Percentiles rank a stretch among this genome's conserved stretches.
These are phyloP conservation scores for Brachyopa scutellaris DNA, from an alignment of 2,888 invertebrate species.

Conservation along the genomic window DNA sequence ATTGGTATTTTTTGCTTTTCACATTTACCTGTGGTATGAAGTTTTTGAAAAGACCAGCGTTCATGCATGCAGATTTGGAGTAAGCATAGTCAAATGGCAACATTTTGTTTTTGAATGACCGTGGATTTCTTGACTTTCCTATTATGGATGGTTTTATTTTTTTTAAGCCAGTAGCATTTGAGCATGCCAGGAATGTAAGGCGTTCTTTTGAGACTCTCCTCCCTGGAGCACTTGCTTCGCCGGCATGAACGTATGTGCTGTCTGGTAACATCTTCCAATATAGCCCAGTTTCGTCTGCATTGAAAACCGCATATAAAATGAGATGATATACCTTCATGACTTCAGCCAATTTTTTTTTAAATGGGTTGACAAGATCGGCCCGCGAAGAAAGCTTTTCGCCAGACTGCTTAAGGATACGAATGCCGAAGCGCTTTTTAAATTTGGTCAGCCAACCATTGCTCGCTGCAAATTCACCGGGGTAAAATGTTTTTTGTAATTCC, in stretches of 20 bases:
- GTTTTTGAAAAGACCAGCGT: neutral
- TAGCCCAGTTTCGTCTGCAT: slow-evolving; percentile 2
- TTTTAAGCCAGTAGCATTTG: slow-evolving; percentile 8
- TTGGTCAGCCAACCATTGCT: slow-evolving; percentile 12
- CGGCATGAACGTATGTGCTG: slow-evolving; percentile 11
- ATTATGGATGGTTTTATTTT: slow-evolving; percentile 4
- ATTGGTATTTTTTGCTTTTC: neutral
- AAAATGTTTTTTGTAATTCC: slow-evolving; percentile 9
- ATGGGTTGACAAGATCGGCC: slow-evolving; percentile 4
- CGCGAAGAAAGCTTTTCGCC: neutral
- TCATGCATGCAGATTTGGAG: neutral
- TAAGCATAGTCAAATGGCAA: neutral
- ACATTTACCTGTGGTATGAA: neutral
- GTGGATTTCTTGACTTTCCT: slow-evolving; percentile 5
- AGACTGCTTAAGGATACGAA: slow-evolving; percentile 1
- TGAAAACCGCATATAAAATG: slow-evolving; percentile 8
- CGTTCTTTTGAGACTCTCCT: neutral
- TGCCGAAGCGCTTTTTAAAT: slow-evolving; percentile 4
- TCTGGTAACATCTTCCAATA: slow-evolving; percentile 17
- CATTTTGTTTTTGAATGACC: neutral
- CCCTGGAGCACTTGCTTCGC: slow-evolving; percentile 5
- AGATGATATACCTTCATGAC: slow-evolving; percentile 13
- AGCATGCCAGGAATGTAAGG: neutral
- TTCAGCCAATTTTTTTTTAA: slow-evolving; percentile 12
- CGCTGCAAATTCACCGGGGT: slow-evolving; percentile 17